Evolutionary conservation across 2,113 vertebrate species (phyloP).

Genomic region (Leucosticte australis): DNA sequence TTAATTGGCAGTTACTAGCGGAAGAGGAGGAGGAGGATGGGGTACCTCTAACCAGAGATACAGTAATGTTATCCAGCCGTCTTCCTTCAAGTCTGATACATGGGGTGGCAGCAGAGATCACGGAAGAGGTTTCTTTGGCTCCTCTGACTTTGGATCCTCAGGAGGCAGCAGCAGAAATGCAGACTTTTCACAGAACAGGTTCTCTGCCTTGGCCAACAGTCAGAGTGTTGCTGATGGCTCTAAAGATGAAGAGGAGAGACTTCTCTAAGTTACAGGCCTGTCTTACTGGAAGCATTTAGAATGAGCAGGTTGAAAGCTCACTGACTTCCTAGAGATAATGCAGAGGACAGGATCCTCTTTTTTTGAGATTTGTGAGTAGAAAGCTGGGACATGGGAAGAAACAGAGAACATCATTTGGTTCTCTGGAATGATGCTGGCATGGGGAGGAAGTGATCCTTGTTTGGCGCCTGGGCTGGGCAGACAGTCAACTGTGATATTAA

Average conservation of each 20-base stretch:
- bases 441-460: neutral
- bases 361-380: neutral
- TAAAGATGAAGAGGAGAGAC: conserved; percentile 79
- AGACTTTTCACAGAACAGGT: conserved; percentile 81
- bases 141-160: conserved; percentile 43
- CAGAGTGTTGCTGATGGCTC: conserved; percentile 47
- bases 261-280: conserved; percentile 77
- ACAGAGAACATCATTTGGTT: neutral
- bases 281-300: neutral
- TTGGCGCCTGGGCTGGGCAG: neutral
- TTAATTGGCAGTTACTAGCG: conserved; percentile 49
- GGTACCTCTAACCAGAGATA: conserved; percentile 62
- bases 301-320: neutral
- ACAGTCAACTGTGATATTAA: neutral
- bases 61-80: conserved; percentile 78
- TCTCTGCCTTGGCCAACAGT: conserved; percentile 59
- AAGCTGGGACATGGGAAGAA: neutral
- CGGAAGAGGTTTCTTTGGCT: conserved; percentile 60
- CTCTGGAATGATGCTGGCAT: neutral
- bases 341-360: neutral
- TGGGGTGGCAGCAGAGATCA: conserved; percentile 75
- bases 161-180: neutral
- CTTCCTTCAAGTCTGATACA: conserved; percentile 73
- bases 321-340: neutral
- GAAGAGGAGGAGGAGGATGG: conserved; percentile 60